Conservation (phyloP, 2,113 vertebrate species). For the Melanerpes formicivorus region DNA sequence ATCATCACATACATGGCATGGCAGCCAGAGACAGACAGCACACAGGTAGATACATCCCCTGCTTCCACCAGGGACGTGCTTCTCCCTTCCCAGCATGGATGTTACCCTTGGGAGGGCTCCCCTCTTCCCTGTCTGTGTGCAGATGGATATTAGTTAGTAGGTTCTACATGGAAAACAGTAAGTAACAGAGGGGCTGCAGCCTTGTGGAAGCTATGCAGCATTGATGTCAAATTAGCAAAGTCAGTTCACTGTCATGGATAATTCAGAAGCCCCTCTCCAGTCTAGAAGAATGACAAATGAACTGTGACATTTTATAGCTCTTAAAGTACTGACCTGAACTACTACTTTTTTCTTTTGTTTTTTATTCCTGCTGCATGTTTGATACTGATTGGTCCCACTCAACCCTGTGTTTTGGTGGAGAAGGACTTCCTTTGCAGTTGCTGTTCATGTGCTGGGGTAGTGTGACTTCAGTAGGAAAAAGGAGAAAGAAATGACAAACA, state of each 20-base stretch:
- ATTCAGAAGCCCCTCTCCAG: conserved; percentile 20
- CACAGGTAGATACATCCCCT: not conserved
- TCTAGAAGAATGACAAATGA: conserved; percentile 53
- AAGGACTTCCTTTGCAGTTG: not conserved
- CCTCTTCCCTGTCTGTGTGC: not conserved
- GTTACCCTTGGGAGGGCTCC: not conserved
- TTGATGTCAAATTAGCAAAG: conserved; percentile 44
- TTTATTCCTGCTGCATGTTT: not conserved
- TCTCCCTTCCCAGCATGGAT: not conserved
- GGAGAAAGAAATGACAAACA: not conserved
- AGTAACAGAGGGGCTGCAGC: not conserved
- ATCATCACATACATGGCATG: not conserved
- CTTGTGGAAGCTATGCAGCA: not conserved
- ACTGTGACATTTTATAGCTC: conserved; percentile 42
- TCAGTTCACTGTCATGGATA: conserved; percentile 54
- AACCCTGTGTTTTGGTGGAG: conserved; percentile 10
- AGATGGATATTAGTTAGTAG: not conserved
- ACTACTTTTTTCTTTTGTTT: not conserved
- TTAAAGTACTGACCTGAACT: conserved; percentile 22
- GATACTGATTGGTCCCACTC: conserved; percentile 45
- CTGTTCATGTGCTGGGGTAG: not conserved
- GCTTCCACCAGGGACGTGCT: not conserved
- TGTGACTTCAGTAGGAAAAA: not conserved
- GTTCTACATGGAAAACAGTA: not conserved
- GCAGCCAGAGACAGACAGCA: not conserved